Percentiles rank a stretch among this genome's conserved stretches.
Conservation (phyloP, 1,140 invertebrate species). For the Aphaenogaster rudis region DNA sequence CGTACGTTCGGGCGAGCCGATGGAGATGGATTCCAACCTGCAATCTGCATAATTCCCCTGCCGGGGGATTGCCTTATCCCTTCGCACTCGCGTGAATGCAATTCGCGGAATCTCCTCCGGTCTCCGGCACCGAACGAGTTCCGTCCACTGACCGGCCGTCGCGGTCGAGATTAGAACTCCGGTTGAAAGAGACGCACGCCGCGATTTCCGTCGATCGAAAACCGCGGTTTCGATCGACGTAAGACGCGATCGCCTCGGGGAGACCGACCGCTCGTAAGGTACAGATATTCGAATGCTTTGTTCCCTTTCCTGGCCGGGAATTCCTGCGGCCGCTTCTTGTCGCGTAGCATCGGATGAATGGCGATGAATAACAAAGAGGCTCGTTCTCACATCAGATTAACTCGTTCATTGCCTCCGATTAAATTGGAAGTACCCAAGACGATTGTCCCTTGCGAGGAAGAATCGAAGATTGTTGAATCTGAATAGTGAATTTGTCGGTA, state of each 20-base stretch:
- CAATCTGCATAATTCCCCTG: conserved; percentile 86
- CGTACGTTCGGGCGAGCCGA: conserved; percentile 80
- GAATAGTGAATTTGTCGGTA: neutral
- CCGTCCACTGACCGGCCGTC: conserved; percentile 53
- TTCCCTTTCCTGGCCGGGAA: neutral
- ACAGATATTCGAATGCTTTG: conserved; percentile 39
- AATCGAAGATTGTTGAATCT: neutral
- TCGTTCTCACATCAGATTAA: conserved; percentile 5
- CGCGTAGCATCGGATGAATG: conserved; percentile 13
- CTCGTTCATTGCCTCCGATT: conserved; percentile 13
- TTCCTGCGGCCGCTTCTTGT: conserved; percentile 20
- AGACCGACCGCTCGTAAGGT: conserved; percentile 19
- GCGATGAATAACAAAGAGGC: conserved; percentile 18
- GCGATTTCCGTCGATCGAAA: neutral
- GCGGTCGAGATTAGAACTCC: conserved; percentile 49
- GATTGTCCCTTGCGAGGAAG: neutral
- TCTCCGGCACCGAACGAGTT: conserved; percentile 49
- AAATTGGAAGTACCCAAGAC: neutral
- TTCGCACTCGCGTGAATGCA: conserved; percentile 69
- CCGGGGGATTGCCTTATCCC: conserved; percentile 77
- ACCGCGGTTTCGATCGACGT: neutral
- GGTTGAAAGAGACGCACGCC: neutral
- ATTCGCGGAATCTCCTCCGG: conserved; percentile 64
- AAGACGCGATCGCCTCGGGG: neutral
- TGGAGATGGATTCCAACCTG: conserved; percentile 82